Base-by-base conservation (phyloP, 2,797 vertebrate species). In the Cyclopterus lumpus region DNA sequence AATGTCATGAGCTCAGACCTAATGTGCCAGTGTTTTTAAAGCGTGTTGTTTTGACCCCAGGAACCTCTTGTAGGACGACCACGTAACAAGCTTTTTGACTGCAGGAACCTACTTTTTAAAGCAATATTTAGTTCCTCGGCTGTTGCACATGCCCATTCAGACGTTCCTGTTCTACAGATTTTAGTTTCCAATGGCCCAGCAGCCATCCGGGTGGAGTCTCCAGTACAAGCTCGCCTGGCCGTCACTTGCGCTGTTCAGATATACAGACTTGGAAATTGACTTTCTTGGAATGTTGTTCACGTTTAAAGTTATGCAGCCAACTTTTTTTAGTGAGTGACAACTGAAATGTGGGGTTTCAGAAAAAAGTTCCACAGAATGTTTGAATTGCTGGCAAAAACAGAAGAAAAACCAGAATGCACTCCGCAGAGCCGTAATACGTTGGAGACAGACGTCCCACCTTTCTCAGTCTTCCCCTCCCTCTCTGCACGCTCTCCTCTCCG, bases 301-400 rank as follows among this genome's bases (percentile, higher is more conserved):
- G 28, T 49, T 65, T 53, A 58, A 59, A 70, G 36, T 60, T 54
- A 36, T 20, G 12, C 48, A 55, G 60, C 40, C n/a, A 53, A 44
- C 48, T 69, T 49, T 44, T 3, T 26, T 28, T 28, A 3, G 18
- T 63, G 8, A 2, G 2, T n/a, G 8, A 58, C 3, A 30, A 77
- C 48, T 57, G 28, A 8, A 55, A 18, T 26, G 4, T n/a, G 11
- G n/a, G 9, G 30, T 6, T 22, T 10, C 7, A 26, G 24, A 36
- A 46, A 59, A 40, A 28, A 36, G n/a, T 64, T 22, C 54, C n/a
- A 36, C 24, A 6, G 16, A 53, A n/a, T 60, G 40, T 57, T 49
- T 49, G 24, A 65, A 28, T 28, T 28, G 0, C 38, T 2, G 15
- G 16, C 57, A 63, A 14, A 75, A 71, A 38, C 22, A 7, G 34